These are phyloP conservation scores for Cacoxenus indagator DNA, from an alignment of 2,888 invertebrate species.

Conservation along the genomic window DNA sequence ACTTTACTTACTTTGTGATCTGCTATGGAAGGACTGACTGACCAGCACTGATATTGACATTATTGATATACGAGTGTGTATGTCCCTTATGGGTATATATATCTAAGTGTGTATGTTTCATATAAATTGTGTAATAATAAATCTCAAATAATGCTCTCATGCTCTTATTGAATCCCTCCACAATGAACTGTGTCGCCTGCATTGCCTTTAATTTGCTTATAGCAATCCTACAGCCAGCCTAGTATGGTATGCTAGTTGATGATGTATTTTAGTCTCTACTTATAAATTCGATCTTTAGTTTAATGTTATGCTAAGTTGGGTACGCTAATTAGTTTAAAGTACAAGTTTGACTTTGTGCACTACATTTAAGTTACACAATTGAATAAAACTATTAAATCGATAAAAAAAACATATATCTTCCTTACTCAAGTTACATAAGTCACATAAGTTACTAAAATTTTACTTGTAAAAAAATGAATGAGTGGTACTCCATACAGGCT, in stretches of 20 bases:
- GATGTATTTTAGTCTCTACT: background rate
- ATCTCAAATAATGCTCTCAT: too few species aligned
- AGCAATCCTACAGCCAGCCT: constrained; percentile 32
- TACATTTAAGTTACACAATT: constrained; percentile 1
- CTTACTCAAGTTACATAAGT: background rate
- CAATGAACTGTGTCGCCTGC: constrained; percentile 52
- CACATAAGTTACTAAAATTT: too few species aligned
- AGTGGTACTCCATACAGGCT: too few species aligned
- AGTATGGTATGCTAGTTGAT: too few species aligned
- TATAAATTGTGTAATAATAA: background rate
- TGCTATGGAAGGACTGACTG: constrained; percentile 22
- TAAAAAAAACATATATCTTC: background rate
- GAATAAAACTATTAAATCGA: background rate
- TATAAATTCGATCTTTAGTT: background rate
- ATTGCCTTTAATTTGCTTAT: constrained; percentile 52
- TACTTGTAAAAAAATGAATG: too few species aligned
- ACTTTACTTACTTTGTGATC: constrained; percentile 39
- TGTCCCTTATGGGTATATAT: too few species aligned
- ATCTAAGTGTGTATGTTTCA: too few species aligned
- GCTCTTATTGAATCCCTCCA: constrained; percentile 53
- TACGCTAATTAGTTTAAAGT: constrained; percentile 3
- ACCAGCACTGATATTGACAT: constrained; percentile 5
- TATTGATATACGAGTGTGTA: background rate
- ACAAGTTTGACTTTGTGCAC: constrained; percentile 18
- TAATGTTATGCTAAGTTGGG: background rate